Base-by-base conservation (phyloP, 2,888 invertebrate species). In the Euclidia mi region DNA sequence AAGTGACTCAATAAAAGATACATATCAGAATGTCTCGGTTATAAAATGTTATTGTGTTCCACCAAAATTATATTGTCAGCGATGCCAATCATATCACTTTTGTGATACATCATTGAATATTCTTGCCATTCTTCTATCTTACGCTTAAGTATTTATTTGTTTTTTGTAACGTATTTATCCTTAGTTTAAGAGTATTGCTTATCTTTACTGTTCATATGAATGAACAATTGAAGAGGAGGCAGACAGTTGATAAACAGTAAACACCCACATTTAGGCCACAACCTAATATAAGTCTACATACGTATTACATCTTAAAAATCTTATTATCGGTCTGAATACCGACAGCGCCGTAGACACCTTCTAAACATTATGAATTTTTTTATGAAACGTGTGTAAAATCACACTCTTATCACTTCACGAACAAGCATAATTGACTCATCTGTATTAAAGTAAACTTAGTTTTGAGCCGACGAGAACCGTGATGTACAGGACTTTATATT, bases 191-290 rank as follows among this genome's bases (percentile, higher is more conserved):
- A 25, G 7, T 25, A 25, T 20, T 14, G 1, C 31, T 31, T 31
- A 12, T 14, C 31, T 31, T 31, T 18, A 10, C n/a, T 14, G n/a
- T 12, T 41, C 20, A n/a, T n/a, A 18, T 31, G 20, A 31, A 40
- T 29, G n/a, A 15, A n/a, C n/a, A n/a, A n/a, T n/a, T n/a, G n/a
- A n/a, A n/a, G n/a, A 3, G 41, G 32, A 31, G 15, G 17, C 17
- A 49, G 32, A 15, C 42, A 17, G 42, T 42, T 49, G 25, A 40
- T 32, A 49, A 42, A 32, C 42, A 35, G 6, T 25, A 28, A 10
- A 48, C 32, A 42, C 25, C 37, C 34, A 34, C 6, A 34, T 42
- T 42, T 4, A 15, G 34, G 25, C 34, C 10, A 17, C 9, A 34
- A 49, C 2, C 4, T 20, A 20, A 20, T 20, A 6, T 20, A 4